phyloP scores from a whole-genome alignment of 2,113 vertebrate species.

The Paracanthobrama guichenoti region DNA sequence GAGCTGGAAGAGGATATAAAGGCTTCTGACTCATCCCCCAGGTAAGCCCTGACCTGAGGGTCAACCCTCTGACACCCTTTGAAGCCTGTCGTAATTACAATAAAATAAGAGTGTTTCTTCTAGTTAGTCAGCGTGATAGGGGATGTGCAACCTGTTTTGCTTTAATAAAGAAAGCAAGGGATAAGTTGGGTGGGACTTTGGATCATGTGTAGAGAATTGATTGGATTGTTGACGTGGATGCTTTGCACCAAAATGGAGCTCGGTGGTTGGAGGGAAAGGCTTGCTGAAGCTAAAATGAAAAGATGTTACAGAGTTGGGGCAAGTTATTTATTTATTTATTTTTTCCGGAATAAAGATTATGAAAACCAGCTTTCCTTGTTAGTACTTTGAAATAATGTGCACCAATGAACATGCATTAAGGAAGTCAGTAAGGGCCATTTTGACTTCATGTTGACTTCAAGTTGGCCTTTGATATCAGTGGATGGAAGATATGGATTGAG shows the following conservation, averaged over 20 bases:
- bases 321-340: not conserved
- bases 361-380: not conserved
- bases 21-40: conserved; percentile 12
- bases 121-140: not conserved
- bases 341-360: not conserved
- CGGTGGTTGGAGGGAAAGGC: not conserved
- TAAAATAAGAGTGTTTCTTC: not conserved
- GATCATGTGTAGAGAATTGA: not conserved
- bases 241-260: not conserved
- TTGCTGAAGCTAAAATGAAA: not conserved
- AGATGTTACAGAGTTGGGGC: not conserved
- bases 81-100: not conserved
- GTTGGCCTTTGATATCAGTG: not conserved
- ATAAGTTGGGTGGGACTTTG: not conserved
- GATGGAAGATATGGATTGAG: not conserved
- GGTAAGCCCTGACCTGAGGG: conserved; percentile 27
- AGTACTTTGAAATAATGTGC: not conserved
- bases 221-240: not conserved
- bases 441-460: not conserved
- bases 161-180: not conserved
- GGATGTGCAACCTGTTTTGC: not conserved
- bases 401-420: not conserved
- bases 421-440: not conserved
- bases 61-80: conserved; percentile 7
- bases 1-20: conserved; percentile 33